These are phyloP conservation scores for Porites australiensis DNA, from an alignment of 64 coral and sea anemone species.

Conservation along the genomic window DNA sequence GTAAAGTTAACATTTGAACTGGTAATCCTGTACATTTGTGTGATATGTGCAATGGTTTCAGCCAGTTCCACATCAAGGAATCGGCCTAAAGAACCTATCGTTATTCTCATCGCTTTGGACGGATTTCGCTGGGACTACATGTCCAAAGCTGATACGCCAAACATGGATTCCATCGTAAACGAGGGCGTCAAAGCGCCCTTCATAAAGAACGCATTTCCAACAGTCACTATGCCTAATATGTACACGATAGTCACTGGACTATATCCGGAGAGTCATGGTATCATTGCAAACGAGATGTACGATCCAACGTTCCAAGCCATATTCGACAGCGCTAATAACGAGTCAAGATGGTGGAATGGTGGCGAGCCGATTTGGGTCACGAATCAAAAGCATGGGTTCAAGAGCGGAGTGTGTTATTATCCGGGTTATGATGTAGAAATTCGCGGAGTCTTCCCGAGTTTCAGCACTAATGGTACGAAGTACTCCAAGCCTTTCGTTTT, in stretches of 20 bases:
- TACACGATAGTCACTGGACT: conserved; percentile 86
- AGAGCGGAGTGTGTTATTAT: conserved; percentile 81
- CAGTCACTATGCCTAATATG: conserved; percentile 71
- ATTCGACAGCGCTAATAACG: conserved; percentile 63
- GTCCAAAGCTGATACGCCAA: conserved; percentile 63
- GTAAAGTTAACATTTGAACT: neutral
- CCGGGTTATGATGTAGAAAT: conserved; percentile 80
- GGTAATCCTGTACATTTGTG: neutral
- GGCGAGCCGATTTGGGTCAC: conserved; percentile 89
- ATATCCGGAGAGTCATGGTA: conserved; percentile 89
- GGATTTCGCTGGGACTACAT: conserved; percentile 93
- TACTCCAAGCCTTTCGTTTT: conserved; percentile 70
- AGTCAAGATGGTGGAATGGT: conserved; percentile 76
- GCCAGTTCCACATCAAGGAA: neutral
- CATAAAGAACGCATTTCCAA: conserved; percentile 79
- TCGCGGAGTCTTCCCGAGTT: conserved; percentile 56
- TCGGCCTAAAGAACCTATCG: neutral
- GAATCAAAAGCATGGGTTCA: conserved; percentile 85
- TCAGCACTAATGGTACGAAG: conserved; percentile 14
- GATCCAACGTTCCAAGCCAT: conserved; percentile 57
- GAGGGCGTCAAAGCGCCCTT: conserved; percentile 75
- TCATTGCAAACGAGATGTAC: conserved; percentile 70
- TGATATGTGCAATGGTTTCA: neutral
- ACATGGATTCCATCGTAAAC: conserved; percentile 63
- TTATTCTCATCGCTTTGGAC: conserved; percentile 70